Conservation (phyloP, 2,888 invertebrate species). For the Cepaea hortensis region DNA sequence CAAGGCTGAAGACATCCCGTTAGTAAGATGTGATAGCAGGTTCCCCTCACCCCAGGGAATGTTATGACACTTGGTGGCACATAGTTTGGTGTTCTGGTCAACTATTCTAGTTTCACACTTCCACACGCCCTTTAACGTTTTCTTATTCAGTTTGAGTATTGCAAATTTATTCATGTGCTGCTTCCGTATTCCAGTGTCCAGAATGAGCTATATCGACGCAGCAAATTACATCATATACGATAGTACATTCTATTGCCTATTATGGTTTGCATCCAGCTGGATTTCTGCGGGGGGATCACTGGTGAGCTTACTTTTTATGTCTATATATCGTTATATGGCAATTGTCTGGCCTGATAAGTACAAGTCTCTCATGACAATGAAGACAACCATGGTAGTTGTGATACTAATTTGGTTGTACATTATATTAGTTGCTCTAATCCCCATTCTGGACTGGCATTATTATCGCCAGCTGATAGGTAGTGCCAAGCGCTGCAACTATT, state of each 20-base stretch:
- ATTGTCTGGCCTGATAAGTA: conserved; percentile 57
- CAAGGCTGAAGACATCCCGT: too few relatives aligned
- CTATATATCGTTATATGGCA: conserved; percentile 58
- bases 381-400: background rate
- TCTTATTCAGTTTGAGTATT: conserved; percentile 55
- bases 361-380: background rate
- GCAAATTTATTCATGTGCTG: conserved; percentile 57
- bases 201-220: conserved; percentile 51
- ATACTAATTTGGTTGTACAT: conserved; percentile 3
- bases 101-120: conserved; percentile 53
- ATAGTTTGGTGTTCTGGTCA: conserved; percentile 56
- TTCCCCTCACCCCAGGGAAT: too few relatives aligned
- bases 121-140: conserved; percentile 53
- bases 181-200: conserved; percentile 55
- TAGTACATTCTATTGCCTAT: conserved; percentile 50
- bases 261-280: conserved; percentile 53
- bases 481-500: background rate
- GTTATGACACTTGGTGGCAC: conserved; percentile 45
- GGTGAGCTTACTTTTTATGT: conserved; percentile 55
- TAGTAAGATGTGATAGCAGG: too few relatives aligned
- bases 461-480: background rate
- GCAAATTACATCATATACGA: background rate
- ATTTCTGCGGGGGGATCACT: conserved; percentile 55
- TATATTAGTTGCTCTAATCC: background rate
- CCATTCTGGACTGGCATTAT: conserved; percentile 27